A percentile compares a stretch with the other conserved stretches of the same genome.
These are phyloP conservation scores for Siderastrea siderea DNA, from an alignment of 92 coral and sea anemone species.

Conservation along the genomic window DNA sequence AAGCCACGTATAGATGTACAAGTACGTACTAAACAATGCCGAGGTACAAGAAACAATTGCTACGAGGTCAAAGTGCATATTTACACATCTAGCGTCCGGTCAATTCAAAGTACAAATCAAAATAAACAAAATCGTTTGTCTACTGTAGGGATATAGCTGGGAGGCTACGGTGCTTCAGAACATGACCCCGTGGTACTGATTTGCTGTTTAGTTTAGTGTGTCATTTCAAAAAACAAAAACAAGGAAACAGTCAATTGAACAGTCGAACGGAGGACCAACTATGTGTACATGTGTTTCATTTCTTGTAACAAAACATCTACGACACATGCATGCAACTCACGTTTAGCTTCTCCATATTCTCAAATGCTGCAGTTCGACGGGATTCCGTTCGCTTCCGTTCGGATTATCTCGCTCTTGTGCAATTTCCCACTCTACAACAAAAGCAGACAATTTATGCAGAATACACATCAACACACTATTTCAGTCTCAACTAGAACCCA, in stretches of 20 bases:
- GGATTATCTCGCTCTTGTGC: not conserved
- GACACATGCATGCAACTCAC: not conserved
- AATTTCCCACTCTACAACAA: not conserved
- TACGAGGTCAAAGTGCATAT: not conserved
- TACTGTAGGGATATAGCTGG: too few species aligned
- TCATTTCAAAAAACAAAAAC: too few species aligned
- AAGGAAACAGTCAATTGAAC: not conserved
- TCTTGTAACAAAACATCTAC: too few species aligned
- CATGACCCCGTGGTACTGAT: too few species aligned
- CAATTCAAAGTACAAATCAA: too few species aligned
- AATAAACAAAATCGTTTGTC: too few species aligned
- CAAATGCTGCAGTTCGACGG: not conserved
- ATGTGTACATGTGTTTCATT: not conserved
- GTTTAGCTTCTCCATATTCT: not conserved
- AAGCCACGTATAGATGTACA: not conserved
- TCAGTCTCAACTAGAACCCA: not conserved
- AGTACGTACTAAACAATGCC: not conserved
- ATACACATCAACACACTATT: not conserved
- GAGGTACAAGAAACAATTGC: not conserved
- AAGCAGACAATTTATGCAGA: not conserved
- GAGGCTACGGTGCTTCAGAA: too few species aligned
- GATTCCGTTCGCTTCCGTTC: not conserved
- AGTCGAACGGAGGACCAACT: not conserved
- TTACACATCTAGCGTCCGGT: too few species aligned
- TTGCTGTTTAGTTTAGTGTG: too few species aligned